Evolutionary conservation across 1,140 invertebrate genomes (phyloP), one percentile per base, ranked within the genome.

Genomic region (Geopemphigus sp.): DNA sequence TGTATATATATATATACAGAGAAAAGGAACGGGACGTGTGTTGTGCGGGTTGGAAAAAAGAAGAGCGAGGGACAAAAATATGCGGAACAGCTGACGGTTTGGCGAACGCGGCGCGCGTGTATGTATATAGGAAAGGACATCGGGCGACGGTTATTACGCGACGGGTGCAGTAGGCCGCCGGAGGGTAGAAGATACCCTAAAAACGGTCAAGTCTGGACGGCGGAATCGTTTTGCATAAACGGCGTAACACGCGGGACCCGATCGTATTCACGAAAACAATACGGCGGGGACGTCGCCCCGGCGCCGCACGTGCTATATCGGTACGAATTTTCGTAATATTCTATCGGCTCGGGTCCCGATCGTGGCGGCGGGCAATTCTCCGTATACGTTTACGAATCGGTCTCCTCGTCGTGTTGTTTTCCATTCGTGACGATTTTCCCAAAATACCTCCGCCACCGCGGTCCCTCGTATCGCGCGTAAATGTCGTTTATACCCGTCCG

Each of bases 41-140:
- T n/a, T n/a, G n/a, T n/a, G n/a, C 26, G 59, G 1, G 5, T 6
- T 3, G 0, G 26, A 26, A 59, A 22, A 61, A 17, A 57, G 26
- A 8, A 15, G 59, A 61, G 8, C 2, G 59, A 15, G 5, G 24
- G 59, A 26, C 17, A 61, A 29, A 61, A 61, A 14, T 61, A 26
- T 22, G 8, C 66, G 66, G 17, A 70, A 70, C 45, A 70, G 22
- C 15, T 70, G 66, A 50, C 47, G 47, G 45, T 19, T 70, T 70
- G n/a, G n/a, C n/a, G n/a, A n/a, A n/a, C n/a, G n/a, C n/a, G n/a
- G n/a, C n/a, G n/a, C n/a, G n/a, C n/a, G n/a, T n/a, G n/a, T n/a
- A n/a, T n/a, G n/a, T n/a, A n/a, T n/a, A n/a, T n/a, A n/a, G n/a
- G n/a, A n/a, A n/a, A n/a, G n/a, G n/a, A n/a, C n/a, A n/a, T n/a